Evolutionary conservation across 2,113 vertebrate genomes (phyloP).

Genomic region (Prionailurus viverrinus): DNA sequence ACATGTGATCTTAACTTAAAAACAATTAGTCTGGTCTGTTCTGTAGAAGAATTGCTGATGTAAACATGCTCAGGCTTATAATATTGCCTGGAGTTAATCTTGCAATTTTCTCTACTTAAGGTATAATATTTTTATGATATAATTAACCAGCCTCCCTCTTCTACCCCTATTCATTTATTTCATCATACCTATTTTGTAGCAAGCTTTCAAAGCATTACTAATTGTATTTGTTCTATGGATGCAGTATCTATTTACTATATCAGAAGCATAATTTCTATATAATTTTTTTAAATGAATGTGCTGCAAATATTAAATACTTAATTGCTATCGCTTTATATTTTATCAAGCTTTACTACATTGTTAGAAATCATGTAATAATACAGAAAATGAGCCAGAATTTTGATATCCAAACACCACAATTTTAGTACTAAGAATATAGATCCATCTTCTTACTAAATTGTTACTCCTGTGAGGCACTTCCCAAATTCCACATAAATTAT

Average conservation of each 20-base stretch:
- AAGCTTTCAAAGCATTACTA: neutral
- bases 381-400: neutral
- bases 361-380: neutral
- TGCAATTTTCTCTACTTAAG: neutral
- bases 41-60: neutral
- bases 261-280: neutral
- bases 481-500: neutral
- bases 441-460: neutral
- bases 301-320: neutral
- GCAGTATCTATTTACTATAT: neutral
- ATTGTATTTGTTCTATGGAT: neutral
- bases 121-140: neutral
- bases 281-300: neutral
- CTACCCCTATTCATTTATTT: neutral
- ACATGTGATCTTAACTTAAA: neutral
- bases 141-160: neutral
- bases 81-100: neutral
- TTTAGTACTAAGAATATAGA: neutral
- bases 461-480: neutral
- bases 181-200: neutral
- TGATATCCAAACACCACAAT: neutral
- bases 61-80: neutral
- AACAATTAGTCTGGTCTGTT: neutral
- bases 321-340: neutral
- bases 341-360: neutral